Evolutionary conservation across 2,797 vertebrate genomes (phyloP), one percentile per base, ranked within the genome.

Genomic region (Philypnodon macrostomus): DNA sequence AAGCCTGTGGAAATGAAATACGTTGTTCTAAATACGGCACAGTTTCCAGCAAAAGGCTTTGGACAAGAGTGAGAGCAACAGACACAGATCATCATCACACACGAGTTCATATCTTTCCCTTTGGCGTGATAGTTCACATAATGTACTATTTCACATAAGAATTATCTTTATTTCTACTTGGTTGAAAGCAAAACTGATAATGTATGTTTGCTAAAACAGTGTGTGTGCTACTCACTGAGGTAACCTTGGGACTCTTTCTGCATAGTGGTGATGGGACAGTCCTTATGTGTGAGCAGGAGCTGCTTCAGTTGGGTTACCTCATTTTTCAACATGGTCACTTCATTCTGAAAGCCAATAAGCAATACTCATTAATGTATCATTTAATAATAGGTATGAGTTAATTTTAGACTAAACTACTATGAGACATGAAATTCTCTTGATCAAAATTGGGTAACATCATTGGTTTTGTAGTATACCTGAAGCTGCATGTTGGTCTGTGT

Each of bases 401-500:
- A 3, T 23, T 23, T 6, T 23, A 23, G 3, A 23, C 6, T 23
- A 23, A 3, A 3, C 21, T 3, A 23, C 6, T 23, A 23, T 3
- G 21, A 23, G 6, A n/a, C n/a, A n/a, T n/a, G n/a, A n/a, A n/a
- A n/a, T n/a, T n/a, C n/a, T n/a, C n/a, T n/a, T n/a, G n/a, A n/a
- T n/a, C n/a, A n/a, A n/a, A n/a, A n/a, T n/a, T n/a, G n/a, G n/a
- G n/a, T n/a, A n/a, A n/a, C n/a, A n/a, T n/a, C n/a, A n/a, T n/a
- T n/a, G n/a, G n/a, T 16, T 32, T 35, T 4, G 42, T 30, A 14
- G 67, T 30, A 63, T 91, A 98, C 96, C 97, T 98, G 97, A 88
- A 99, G 93, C 79, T 98, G 96, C 96, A 98, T 98, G 90, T 99
- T 99, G 88, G 96, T 99, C 90, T 98, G 96, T 63, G 96, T 99